Evolutionary conservation across 2,888 invertebrate species (phyloP), one percentile per base, ranked within the genome.

Genomic region (Philereme transversata): DNA sequence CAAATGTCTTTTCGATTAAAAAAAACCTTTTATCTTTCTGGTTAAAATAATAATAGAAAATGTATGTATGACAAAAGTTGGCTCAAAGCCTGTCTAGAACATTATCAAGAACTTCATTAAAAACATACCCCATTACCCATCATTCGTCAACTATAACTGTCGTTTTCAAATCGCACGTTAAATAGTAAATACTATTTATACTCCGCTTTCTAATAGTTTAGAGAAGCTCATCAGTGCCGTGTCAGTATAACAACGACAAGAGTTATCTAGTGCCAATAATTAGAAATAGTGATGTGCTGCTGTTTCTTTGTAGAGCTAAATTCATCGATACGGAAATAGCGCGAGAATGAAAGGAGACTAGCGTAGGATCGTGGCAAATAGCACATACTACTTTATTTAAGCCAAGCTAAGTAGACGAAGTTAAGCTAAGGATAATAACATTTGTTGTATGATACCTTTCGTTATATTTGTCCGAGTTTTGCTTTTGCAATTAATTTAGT

Each of bases 221-320:
- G 54, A 56, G 49, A 63, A 57, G 56, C 63, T 63, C 63, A 63
- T 63, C 63, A 63, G 56, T 48, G 22, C 51, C 9, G 50, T 53
- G 56, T 57, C 63, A 59, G 59, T 56, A 59, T 56, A 63, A 63
- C 63, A 63, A 63, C 63, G 46, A 11, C 51, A 34, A 36, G 56
- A 60, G 51, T 59, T 56, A 63, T 65, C 66, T 55, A 59, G 56
- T 65, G 57, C 67, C 61, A 68, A 69, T 72, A 68, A 72, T 71
- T 68, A 88, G 84, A 82, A 79, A 83, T 81, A 81, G 78, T 52
- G 63, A 56, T 53, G 56, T 36, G 49, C 46, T 35, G 46, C 22
- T 45, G 6, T 10, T 11, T 22, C 45, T 40, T 40, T 40, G 8
- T 40, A 5, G 40, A 40, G 8, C 40, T 40, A 5, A 6, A 6